These are phyloP conservation scores for Rafetus swinhoei DNA, from an alignment of 2,113 vertebrate genomes.

Conservation along the genomic window DNA sequence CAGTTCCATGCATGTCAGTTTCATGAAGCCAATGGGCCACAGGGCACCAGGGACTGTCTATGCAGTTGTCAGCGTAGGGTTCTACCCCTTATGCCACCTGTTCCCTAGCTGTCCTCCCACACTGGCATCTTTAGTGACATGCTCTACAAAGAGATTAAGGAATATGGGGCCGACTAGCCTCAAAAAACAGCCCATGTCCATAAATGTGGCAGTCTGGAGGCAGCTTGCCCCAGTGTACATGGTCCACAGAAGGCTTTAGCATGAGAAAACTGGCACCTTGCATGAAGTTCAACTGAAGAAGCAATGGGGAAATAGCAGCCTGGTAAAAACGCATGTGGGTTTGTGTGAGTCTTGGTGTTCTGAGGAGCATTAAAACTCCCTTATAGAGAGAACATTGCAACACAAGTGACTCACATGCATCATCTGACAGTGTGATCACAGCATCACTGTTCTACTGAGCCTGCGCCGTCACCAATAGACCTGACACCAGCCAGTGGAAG, in stretches of 20 bases:
- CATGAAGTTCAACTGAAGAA: neutral
- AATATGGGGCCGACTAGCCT: neutral
- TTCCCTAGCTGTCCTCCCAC: neutral
- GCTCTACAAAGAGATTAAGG: neutral
- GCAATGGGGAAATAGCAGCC: neutral
- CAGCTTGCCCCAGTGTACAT: neutral
- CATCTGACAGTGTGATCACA: fast-evolving
- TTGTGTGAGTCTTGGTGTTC: neutral
- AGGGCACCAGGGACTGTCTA: neutral
- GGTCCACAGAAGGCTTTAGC: neutral
- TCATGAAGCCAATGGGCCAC: neutral
- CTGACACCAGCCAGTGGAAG: fast-evolving
- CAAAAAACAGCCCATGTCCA: neutral
- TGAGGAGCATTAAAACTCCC: neutral
- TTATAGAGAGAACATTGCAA: neutral
- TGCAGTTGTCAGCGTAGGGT: neutral
- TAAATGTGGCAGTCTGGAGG: neutral
- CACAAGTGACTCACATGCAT: fast-evolving
- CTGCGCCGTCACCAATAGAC: fast-evolving
- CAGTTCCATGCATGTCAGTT: neutral
- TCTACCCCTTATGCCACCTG: neutral
- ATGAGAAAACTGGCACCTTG: neutral
- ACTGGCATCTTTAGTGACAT: neutral
- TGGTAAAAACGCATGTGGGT: neutral
- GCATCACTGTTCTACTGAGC: fast-evolving